Conservation (phyloP, 2,113 vertebrate species). For the Nibea albiflora region DNA sequence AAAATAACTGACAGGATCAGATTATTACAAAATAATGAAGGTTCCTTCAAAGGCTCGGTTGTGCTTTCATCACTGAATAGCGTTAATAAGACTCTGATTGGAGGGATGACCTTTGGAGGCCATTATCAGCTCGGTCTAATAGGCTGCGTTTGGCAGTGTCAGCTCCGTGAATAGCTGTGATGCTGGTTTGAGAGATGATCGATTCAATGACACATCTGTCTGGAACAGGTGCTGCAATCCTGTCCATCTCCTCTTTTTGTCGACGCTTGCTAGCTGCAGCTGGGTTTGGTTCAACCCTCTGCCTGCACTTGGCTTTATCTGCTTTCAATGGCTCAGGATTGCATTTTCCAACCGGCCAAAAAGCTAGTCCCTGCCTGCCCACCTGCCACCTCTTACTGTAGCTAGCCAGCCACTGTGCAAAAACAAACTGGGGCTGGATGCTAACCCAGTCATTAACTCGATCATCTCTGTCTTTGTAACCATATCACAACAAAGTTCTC, state of each 20-base stretch:
- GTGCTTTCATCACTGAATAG: conserved; percentile 36
- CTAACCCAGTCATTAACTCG: neutral
- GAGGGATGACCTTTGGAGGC: conserved; percentile 54
- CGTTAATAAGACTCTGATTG: conserved; percentile 33
- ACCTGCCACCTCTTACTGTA: conserved; percentile 3
- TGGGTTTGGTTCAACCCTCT: conserved; percentile 62
- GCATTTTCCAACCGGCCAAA: conserved; percentile 38
- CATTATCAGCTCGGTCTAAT: conserved; percentile 47
- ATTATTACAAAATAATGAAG: conserved; percentile 13
- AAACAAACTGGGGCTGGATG: conserved; percentile 3
- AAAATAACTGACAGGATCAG: too few relatives aligned
- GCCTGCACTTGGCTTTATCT: conserved; percentile 66
- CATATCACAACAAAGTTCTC: neutral
- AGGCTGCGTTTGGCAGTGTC: conserved; percentile 60
- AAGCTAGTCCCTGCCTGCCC: conserved; percentile 29
- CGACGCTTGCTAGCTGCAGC: conserved; percentile 52
- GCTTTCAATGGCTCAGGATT: conserved; percentile 61
- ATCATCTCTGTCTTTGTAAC: neutral
- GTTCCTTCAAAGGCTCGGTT: conserved; percentile 20
- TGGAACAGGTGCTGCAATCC: conserved; percentile 70
- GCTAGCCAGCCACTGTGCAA: conserved; percentile 21
- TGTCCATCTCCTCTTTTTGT: conserved; percentile 45
- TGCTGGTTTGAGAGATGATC: conserved; percentile 70
- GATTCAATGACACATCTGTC: conserved; percentile 72
- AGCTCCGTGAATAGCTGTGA: conserved; percentile 63